These are phyloP conservation scores for Notodonta ziczac DNA, from an alignment of 2,888 invertebrate genomes.

Conservation along the genomic window DNA sequence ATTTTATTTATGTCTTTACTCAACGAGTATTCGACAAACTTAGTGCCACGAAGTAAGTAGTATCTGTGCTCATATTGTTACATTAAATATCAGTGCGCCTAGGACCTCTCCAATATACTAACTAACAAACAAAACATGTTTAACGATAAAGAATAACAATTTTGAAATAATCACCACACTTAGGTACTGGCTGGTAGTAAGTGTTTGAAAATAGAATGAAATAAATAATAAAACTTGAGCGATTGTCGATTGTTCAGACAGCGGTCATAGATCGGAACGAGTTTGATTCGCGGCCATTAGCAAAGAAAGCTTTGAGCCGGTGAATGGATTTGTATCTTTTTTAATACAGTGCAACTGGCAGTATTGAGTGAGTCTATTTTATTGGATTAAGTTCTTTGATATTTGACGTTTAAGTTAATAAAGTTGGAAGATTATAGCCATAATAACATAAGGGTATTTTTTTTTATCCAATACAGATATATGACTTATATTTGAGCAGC, in stretches of 20 bases:
- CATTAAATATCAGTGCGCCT: too few relatives aligned
- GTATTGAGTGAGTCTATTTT: background rate
- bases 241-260: slow-evolving; percentile 25
- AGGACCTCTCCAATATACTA: too few relatives aligned
- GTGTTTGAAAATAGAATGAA: slow-evolving; percentile 5
- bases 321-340: slow-evolving; percentile 30
- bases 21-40: too few relatives aligned
- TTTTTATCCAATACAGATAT: too few relatives aligned
- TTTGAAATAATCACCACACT: background rate
- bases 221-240: slow-evolving; percentile 24
- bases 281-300: slow-evolving; percentile 41
- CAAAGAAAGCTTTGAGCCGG: slow-evolving; percentile 35
- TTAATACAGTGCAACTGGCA: slow-evolving; percentile 7
- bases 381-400: background rate
- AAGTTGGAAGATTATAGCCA: too few relatives aligned
- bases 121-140: too few relatives aligned
- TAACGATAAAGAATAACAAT: too few relatives aligned
- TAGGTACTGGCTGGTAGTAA: background rate
- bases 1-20: too few relatives aligned
- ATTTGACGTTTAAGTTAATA: background rate
- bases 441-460: too few relatives aligned
- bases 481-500: too few relatives aligned
- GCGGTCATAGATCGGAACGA: slow-evolving; percentile 37
- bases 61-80: too few relatives aligned
- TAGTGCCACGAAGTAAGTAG: too few relatives aligned